Percentiles rank a stretch among this genome's conserved stretches.
Evolutionary conservation across 2,888 invertebrate species (phyloP).

Genomic region (Atrina japonica): DNA sequence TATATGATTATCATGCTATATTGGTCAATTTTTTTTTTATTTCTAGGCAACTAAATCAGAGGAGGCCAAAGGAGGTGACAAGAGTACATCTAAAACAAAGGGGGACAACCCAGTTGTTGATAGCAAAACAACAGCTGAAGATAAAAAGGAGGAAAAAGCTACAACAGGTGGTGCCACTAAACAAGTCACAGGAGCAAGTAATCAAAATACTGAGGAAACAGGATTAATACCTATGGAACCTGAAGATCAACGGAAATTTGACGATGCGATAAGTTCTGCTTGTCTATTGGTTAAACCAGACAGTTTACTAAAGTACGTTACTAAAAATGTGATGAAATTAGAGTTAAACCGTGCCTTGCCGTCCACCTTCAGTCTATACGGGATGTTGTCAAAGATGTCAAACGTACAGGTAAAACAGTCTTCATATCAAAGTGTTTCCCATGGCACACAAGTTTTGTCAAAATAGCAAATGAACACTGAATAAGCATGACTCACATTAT

Average conservation of each 20-base stretch:
- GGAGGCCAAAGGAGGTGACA: too few relatives aligned
- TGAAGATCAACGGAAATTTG: conserved; percentile 62
- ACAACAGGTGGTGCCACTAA: too few relatives aligned
- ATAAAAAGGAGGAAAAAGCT: too few relatives aligned
- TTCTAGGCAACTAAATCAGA: too few relatives aligned
- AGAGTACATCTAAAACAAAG: too few relatives aligned
- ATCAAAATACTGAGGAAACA: too few relatives aligned
- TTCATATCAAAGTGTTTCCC: too few relatives aligned
- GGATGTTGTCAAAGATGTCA: conserved; percentile 54
- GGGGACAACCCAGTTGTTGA: too few relatives aligned
- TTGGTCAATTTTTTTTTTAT: too few relatives aligned
- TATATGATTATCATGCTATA: too few relatives aligned
- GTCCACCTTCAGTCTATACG: conserved; percentile 48
- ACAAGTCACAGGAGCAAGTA: too few relatives aligned
- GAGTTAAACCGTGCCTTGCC: conserved; percentile 59
- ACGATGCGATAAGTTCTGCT: conserved; percentile 55
- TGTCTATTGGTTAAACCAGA: conserved; percentile 60
- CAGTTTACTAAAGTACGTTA: conserved; percentile 55
- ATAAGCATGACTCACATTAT: background rate
- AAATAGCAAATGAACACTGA: background rate
- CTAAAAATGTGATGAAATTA: conserved; percentile 59
- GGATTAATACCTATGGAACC: conserved; percentile 47
- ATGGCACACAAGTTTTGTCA: background rate
- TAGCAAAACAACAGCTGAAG: too few relatives aligned
- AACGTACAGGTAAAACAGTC: conserved; percentile 57